These are phyloP conservation scores for Eubucco bourcierii DNA, from an alignment of 2,113 vertebrate species.

Conservation along the genomic window DNA sequence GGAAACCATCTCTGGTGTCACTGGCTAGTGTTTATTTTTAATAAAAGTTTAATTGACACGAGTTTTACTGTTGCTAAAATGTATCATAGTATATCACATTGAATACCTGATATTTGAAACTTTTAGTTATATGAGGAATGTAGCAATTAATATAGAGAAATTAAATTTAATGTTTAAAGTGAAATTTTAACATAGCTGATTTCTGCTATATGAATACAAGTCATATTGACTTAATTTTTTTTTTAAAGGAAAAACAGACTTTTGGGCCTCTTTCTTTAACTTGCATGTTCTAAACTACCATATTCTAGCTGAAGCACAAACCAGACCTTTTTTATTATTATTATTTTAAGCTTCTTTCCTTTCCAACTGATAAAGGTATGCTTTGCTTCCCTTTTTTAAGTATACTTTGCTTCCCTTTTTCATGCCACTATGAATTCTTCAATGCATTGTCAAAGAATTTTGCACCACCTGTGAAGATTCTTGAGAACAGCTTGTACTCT, in stretches of 20 bases:
- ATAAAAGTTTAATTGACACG: slow-evolving; percentile 15
- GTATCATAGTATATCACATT: background rate
- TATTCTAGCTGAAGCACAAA: background rate
- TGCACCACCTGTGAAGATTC: background rate
- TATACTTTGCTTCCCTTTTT: background rate
- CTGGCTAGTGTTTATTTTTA: background rate
- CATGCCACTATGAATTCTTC: background rate
- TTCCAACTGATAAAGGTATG: background rate
- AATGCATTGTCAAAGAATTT: background rate
- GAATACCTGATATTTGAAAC: background rate
- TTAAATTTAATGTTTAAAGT: background rate
- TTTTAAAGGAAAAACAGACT: background rate
- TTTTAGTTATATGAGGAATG: background rate
- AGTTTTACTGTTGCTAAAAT: background rate
- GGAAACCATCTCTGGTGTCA: slow-evolving; percentile 24
- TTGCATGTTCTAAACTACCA: background rate
- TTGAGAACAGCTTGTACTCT: background rate
- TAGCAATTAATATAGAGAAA: background rate
- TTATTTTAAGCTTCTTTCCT: background rate
- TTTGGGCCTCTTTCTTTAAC: background rate
- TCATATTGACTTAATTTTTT: background rate
- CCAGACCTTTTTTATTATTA: background rate
- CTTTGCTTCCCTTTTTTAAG: background rate
- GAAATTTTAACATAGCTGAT: background rate
- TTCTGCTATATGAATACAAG: background rate